Evolutionary conservation across 1,140 invertebrate species (phyloP).

Genomic region (Telenomus remus): DNA sequence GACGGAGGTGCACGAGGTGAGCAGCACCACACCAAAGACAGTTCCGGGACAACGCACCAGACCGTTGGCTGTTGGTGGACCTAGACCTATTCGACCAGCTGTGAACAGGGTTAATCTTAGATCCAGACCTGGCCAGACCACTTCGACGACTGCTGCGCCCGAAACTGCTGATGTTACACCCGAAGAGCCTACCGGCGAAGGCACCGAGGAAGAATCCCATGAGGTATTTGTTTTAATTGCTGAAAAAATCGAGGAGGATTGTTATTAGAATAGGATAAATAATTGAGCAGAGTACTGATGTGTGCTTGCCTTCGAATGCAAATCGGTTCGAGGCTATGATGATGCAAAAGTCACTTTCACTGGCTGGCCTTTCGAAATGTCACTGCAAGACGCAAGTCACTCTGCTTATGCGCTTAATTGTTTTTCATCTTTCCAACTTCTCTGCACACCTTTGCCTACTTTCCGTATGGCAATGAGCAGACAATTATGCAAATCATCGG

Average conservation of each 20-base stretch:
- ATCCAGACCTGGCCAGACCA: conserved; percentile 70
- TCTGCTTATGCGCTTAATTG: conserved; percentile 50
- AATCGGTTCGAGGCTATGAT: conserved; percentile 55
- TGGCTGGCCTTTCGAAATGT: conserved; percentile 57
- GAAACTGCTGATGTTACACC: conserved; percentile 64
- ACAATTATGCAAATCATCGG: no score
- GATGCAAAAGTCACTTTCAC: conserved; percentile 58
- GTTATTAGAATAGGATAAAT: conserved; percentile 56
- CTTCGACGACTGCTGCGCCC: conserved; percentile 69
- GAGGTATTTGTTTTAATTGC: conserved; percentile 59
- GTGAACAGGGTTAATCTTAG: conserved; percentile 76
- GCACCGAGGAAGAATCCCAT: conserved; percentile 73
- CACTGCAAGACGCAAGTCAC: conserved; percentile 53
- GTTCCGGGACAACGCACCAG: conserved; percentile 50
- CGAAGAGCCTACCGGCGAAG: conserved; percentile 73
- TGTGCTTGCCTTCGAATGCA: conserved; percentile 50
- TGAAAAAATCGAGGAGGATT: neutral
- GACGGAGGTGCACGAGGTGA: conserved; percentile 52
- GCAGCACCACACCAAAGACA: conserved; percentile 51
- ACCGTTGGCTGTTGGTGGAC: conserved; percentile 59
- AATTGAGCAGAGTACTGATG: conserved; percentile 41
- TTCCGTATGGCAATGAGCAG: neutral
- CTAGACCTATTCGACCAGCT: conserved; percentile 76
- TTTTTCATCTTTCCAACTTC: conserved; percentile 46
- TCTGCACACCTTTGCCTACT: neutral